Evolutionary conservation across 2,888 invertebrate species (phyloP).

Genomic region (Chrysotoxum bicinctum): DNA sequence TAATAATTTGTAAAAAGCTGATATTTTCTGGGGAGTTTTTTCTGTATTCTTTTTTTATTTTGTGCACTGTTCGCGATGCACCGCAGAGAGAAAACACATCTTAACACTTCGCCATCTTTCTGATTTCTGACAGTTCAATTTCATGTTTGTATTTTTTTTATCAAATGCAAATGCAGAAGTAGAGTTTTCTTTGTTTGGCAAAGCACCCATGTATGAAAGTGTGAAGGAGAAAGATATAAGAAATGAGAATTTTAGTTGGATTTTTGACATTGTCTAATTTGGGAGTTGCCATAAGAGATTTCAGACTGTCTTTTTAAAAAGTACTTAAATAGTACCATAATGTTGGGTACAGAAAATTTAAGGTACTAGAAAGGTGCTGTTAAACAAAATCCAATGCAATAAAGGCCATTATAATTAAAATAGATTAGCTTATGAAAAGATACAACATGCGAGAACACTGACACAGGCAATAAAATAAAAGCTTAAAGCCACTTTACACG

Average conservation of each 20-base stretch:
- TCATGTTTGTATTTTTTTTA: not conserved
- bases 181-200: not conserved
- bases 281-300: not conserved
- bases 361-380: no score
- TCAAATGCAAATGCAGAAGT: not conserved
- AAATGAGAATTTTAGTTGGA: not conserved
- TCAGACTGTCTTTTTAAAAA: not conserved
- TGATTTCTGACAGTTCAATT: slow-evolving; percentile 57
- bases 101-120: slow-evolving; percentile 68
- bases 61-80: slow-evolving; percentile 67
- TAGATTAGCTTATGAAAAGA: no score
- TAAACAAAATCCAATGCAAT: no score
- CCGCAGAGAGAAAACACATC: slow-evolving; percentile 56
- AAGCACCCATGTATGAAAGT: rapidly evolving
- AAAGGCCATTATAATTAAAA: no score
- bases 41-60: slow-evolving; percentile 15
- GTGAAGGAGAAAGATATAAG: not conserved
- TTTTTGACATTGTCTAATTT: not conserved
- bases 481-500: no score
- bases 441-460: no score
- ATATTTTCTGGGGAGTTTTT: slow-evolving; percentile 38
- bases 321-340: not conserved
- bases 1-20: slow-evolving; percentile 29
- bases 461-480: no score
- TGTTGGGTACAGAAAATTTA: no score